Percentiles rank a stretch among this genome's conserved stretches.
phyloP scores from a whole-genome alignment of 2,113 vertebrate species.

The Petaurus breviceps region DNA sequence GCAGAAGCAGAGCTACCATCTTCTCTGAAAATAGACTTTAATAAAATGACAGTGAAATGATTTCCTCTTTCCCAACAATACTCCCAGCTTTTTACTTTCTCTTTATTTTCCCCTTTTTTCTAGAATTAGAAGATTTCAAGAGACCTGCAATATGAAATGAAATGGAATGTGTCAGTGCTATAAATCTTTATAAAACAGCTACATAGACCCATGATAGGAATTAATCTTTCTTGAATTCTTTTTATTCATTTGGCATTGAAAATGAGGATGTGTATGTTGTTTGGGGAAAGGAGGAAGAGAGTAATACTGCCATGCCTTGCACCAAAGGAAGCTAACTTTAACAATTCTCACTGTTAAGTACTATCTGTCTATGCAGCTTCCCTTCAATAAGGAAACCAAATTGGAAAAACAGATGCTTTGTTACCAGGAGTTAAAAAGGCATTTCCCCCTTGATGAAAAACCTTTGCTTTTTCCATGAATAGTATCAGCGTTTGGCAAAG shows the following conservation, averaged over 20 bases:
- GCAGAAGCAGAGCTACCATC: background rate
- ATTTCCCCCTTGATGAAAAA: constrained; percentile 71
- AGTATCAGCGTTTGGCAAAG: constrained; percentile 66
- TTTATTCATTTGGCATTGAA: background rate
- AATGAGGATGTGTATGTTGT: background rate
- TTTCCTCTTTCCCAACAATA: background rate
- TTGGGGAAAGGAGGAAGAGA: background rate
- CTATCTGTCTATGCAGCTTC: constrained; percentile 22
- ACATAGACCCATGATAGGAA: background rate
- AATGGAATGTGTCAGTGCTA: background rate
- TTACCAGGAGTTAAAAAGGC: constrained; percentile 74
- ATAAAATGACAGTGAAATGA: constrained; percentile 9
- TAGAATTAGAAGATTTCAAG: background rate
- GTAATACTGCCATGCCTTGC: background rate
- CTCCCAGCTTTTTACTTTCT: background rate
- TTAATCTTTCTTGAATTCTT: constrained; percentile 32
- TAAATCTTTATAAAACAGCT: constrained; percentile 7
- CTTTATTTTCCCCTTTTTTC: background rate
- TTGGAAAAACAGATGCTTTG: constrained; percentile 68
- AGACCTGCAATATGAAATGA: background rate
- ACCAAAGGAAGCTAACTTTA: background rate
- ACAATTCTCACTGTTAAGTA: constrained; percentile 47
- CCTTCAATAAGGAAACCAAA: constrained; percentile 61
- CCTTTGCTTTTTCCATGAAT: constrained; percentile 73
- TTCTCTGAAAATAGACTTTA: constrained; percentile 10